Evolutionary conservation across 2,888 invertebrate genomes (phyloP), one percentile per base, ranked within the genome.

Genomic region (Tholera decimalis): DNA sequence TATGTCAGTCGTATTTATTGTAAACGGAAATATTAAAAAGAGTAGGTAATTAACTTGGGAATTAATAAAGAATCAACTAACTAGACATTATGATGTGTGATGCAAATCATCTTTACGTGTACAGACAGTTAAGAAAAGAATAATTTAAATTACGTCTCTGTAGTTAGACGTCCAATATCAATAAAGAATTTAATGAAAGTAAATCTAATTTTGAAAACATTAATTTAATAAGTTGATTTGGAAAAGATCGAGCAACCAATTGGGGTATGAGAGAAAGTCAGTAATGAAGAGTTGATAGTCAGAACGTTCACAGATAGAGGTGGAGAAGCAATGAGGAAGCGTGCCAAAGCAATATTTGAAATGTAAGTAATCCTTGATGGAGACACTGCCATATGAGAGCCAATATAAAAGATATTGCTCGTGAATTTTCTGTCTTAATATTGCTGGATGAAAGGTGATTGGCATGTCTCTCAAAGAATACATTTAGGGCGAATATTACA

Each of bases 251-350:
- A 73, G 83, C 85, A 83, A 83, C 80, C 82, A 83, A 80, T 80
- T 75, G 69, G 76, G 82, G 60, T 70, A 83, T 82, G 80, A 80
- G 39, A 69, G 63, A 72, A 80, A 64, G 67, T 59, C 47, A 66
- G 43, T 68, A 54, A 80, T 76, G 57, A 72, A 70, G 76, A 68
- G 64, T 70, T 57, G 73, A 64, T 54, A 72, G 61, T 72, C 58
- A 58, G 44, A 64, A 74, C 51, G 54, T 39, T 67, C 65, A 73
- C 11, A 70, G 59, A 69, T 51, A 64, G 77, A 56, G 39, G 73
- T 71, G 73, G 55, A 70, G 75, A 53, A 88, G 90, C 91, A 57
- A 86, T 85, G 85, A 86, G 73, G 65, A 92, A 91, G 92, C 92
- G 91, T 92, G 92, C 90, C 68, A 28, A 89, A 91, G 92, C 92